Conservation (phyloP, 2,888 invertebrate genomes). For the Nemoura dubitans region DNA sequence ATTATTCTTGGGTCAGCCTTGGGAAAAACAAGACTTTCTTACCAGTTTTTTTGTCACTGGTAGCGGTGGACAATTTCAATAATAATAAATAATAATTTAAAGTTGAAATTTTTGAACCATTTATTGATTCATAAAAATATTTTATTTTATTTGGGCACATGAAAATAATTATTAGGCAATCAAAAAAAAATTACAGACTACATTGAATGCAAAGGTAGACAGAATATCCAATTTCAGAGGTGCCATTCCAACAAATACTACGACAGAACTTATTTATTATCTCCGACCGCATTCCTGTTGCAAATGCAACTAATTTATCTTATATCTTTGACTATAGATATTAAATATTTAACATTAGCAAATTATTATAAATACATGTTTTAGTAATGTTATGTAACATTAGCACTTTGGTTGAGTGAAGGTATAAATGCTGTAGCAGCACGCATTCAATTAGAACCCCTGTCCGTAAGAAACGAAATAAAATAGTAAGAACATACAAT, state of each 20-base stretch:
- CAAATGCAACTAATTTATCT: neutral
- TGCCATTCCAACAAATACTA: neutral
- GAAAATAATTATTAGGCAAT: neutral
- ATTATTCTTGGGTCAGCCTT: conserved; percentile 12
- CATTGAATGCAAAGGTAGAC: neutral
- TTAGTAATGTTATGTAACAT: neutral
- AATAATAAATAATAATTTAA: conserved; percentile 3
- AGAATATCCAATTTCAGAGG: neutral
- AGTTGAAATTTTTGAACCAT: neutral
- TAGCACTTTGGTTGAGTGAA: neutral
- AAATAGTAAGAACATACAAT: no score
- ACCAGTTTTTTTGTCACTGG: neutral
- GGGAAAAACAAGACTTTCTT: neutral
- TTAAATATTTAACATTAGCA: neutral
- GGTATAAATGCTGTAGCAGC: neutral
- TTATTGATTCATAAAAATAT: neutral
- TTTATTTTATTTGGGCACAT: neutral
- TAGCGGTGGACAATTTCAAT: neutral
- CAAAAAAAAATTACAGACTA: neutral
- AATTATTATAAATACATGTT: neutral
- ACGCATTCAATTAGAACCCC: neutral
- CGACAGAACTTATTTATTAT: neutral
- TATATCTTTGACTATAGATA: conserved; percentile 4
- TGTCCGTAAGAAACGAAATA: neutral
- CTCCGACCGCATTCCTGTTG: neutral